Evolutionary conservation across 2,888 invertebrate genomes (phyloP).

Genomic region (Campoplex nolae): DNA sequence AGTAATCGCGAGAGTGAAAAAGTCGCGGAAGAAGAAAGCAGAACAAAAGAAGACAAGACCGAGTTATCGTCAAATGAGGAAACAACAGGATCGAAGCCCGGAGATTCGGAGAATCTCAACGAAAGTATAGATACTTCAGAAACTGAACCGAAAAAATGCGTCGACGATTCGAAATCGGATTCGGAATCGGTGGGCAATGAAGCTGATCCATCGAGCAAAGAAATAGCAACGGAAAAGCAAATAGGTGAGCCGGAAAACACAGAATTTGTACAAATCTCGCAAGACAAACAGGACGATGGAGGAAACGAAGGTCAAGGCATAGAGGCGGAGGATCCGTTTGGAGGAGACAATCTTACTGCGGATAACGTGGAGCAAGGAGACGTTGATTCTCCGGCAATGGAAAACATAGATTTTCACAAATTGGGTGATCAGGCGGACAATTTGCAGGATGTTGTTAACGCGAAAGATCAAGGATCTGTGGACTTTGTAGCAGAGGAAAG

Average conservation of each 20-base stretch:
- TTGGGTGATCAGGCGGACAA: constrained; percentile 85
- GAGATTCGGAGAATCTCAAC: constrained; percentile 5
- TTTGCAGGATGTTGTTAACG: constrained; percentile 77
- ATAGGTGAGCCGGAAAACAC: constrained; percentile 79
- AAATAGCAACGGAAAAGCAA: constrained; percentile 73
- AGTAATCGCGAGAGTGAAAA: constrained; percentile 35
- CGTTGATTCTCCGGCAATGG: constrained; percentile 76
- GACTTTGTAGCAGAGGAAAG: constrained; percentile 41
- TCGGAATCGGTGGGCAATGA: constrained; percentile 76
- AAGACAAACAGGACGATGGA: constrained; percentile 80
- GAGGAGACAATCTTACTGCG: constrained; percentile 77
- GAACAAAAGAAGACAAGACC: not conserved
- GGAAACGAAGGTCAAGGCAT: constrained; percentile 80
- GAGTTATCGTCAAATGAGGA: not conserved
- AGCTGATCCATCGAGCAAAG: constrained; percentile 73
- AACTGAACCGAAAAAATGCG: constrained; percentile 12
- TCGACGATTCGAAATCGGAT: constrained; percentile 74
- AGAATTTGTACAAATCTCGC: constrained; percentile 82
- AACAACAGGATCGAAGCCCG: not conserved
- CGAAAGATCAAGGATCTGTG: constrained; percentile 66
- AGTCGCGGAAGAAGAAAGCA: constrained; percentile 50
- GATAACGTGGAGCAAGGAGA: constrained; percentile 78
- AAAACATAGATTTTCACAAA: constrained; percentile 86
- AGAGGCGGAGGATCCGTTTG: constrained; percentile 83
- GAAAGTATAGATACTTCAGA: constrained; percentile 22